Evolutionary conservation across 2,888 invertebrate species (phyloP), one percentile per base, ranked within the genome.

Genomic region (Seira musarum): DNA sequence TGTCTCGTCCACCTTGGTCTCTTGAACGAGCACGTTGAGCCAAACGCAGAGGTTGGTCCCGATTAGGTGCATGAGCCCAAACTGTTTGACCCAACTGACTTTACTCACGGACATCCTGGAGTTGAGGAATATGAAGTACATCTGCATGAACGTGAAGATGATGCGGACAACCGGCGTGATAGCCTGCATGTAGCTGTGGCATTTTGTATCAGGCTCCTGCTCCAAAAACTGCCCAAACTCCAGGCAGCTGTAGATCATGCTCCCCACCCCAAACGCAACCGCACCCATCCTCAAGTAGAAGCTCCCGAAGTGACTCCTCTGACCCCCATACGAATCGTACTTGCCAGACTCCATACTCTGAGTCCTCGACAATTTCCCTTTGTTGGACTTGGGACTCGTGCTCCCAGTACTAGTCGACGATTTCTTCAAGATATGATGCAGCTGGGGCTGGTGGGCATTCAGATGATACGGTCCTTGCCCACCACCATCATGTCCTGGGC

Each of bases 61-160:
- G 22, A 91, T 89, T 88, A 92, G 87, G 87, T 91, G 91, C 91
- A 91, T 91, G 53, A 91, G 88, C 5, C 91, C 91, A 83, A 91
- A 91, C 40, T 91, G 88, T 3, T 91, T 90, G 15, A 90, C 86
- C 46, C 89, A 88, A 74, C 83, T 73, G 8, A 84, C 82, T 69
- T 84, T 82, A 3, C 82, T 82, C 0, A 85, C 82, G 30, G 85
- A 85, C 83, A 87, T 85, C 74, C 85, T 75, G 0, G 84, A 84
- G 90, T 98, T 98, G 81, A 98, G 92, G 91, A 98, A 98, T 90
- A 98, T 96, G 90, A 98, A 98, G 90, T 98, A 98, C 93, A 98
- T 96, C 90, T 98, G 98, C 88, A 97, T 95, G 90, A 98, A 97
- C 87, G 97, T 98, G 90, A 98, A 98, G 74, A 95, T 94, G 94